These are phyloP conservation scores for Ptychobarbus kaznakovi DNA, from an alignment of 2,797 vertebrate species.

Conservation along the genomic window DNA sequence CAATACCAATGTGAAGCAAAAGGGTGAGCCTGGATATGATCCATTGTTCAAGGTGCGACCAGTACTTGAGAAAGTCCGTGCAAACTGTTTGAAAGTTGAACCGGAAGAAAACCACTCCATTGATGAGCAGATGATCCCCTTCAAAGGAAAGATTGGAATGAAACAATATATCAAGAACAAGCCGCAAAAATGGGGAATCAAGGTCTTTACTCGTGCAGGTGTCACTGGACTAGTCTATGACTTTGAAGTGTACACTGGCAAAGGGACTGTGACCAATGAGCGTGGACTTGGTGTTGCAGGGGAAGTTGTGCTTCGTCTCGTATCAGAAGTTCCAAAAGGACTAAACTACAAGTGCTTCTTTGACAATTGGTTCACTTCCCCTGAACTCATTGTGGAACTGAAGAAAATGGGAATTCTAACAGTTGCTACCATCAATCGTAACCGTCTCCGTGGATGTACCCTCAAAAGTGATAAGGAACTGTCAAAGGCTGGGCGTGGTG, in stretches of 20 bases:
- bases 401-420: slow-evolving; percentile 44
- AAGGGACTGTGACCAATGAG: no score
- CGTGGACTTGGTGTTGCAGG: background rate
- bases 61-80: slow-evolving; percentile 14
- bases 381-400: slow-evolving; percentile 49
- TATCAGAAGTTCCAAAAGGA: slow-evolving; percentile 45
- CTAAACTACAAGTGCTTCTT: slow-evolving; percentile 51
- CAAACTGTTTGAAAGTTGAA: background rate
- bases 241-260: no score
- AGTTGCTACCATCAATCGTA: slow-evolving; percentile 47
- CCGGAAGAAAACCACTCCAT: slow-evolving; percentile 25
- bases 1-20: slow-evolving; percentile 49
- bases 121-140: slow-evolving; percentile 23
- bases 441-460: slow-evolving; percentile 44
- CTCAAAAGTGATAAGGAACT: slow-evolving; percentile 40
- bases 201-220: no score
- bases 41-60: slow-evolving; percentile 42
- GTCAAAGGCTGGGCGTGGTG: slow-evolving; percentile 49
- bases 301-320: slow-evolving; percentile 45
- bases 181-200: slow-evolving; percentile 27
- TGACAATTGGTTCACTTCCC: slow-evolving; percentile 49
- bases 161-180: slow-evolving; percentile 52
- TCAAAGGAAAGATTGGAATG: slow-evolving; percentile 35
- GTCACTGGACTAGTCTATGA: no score
- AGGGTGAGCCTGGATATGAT: slow-evolving; percentile 51